Conservation (phyloP, 2,113 vertebrate genomes). For the Cyphomyrus plagiostoma region DNA sequence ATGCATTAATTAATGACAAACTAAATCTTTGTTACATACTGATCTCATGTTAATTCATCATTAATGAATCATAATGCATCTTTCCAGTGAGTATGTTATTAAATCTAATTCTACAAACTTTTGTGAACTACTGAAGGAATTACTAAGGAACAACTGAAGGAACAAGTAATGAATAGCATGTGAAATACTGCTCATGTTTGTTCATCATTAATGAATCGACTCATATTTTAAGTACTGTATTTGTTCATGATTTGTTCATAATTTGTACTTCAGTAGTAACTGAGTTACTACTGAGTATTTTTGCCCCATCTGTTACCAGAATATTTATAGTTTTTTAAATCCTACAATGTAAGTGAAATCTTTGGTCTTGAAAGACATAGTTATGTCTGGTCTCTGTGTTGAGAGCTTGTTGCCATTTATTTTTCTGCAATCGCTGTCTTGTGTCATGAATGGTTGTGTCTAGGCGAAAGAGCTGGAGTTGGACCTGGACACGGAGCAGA, state of each 20-base stretch:
- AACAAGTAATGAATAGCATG: not conserved
- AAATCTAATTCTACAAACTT: not conserved
- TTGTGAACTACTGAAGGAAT: not conserved
- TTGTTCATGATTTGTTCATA: not conserved
- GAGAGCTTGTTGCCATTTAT: not conserved
- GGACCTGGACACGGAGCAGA: slow-evolving; percentile 67
- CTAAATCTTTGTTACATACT: not conserved
- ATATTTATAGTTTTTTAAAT: not conserved
- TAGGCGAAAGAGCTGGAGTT: slow-evolving; percentile 68
- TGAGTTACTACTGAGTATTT: not conserved
- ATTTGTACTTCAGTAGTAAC: not conserved
- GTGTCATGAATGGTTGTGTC: not conserved
- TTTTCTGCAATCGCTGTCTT: not conserved
- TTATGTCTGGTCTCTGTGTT: not conserved
- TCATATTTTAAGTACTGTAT: not conserved
- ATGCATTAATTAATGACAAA: not conserved
- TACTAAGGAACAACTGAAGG: not conserved
- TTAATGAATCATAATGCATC: not conserved
- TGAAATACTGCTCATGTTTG: not conserved
- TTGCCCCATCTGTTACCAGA: not conserved
- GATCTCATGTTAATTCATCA: not conserved
- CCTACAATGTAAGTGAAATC: not conserved
- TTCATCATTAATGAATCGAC: not conserved
- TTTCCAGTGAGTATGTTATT: not conserved
- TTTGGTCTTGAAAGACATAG: not conserved